phyloP scores from a whole-genome alignment of 2,113 vertebrate species.

The Daubentonia madagascariensis region DNA sequence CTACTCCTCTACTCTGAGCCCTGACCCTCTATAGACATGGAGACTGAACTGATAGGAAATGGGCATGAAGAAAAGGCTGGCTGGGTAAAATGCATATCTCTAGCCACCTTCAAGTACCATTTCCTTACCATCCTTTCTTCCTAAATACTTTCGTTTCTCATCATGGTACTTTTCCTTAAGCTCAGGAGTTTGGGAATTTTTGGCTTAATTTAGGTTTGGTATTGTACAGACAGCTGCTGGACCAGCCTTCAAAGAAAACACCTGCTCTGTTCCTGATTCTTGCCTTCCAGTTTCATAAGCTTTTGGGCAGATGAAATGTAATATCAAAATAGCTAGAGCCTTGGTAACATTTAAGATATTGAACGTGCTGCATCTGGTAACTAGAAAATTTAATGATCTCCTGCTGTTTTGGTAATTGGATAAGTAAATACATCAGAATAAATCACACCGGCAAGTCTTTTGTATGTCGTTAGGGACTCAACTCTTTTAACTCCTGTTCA shows the following conservation, averaged over 20 bases:
- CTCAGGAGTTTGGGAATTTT: constrained; percentile 20
- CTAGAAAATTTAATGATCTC: constrained; percentile 95
- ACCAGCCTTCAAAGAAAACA: constrained; percentile 69
- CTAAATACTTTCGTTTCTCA: constrained; percentile 12
- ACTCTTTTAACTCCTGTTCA: constrained; percentile 80
- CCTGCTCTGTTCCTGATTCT: constrained; percentile 59
- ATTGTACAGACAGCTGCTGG: constrained; percentile 39
- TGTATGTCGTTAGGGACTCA: constrained; percentile 75
- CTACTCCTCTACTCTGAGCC: not conserved
- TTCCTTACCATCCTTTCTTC: constrained; percentile 3
- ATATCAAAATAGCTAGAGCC: constrained; percentile 84
- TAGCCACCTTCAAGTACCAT: not conserved
- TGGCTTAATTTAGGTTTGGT: constrained; percentile 17
- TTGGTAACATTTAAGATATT: constrained; percentile 85
- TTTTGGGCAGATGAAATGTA: constrained; percentile 79
- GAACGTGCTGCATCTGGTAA: constrained; percentile 85
- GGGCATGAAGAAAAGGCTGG: not conserved
- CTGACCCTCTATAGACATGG: not conserved
- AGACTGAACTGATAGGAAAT: not conserved
- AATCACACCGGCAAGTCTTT: constrained; percentile 82
- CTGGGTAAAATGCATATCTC: not conserved
- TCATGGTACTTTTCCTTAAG: not conserved
- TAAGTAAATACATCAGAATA: constrained; percentile 97
- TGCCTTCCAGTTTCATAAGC: constrained; percentile 71
- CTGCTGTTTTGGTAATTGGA: constrained; percentile 99